phyloP scores from a whole-genome alignment of 2,113 vertebrate species.

The Oreocharis arfaki region DNA sequence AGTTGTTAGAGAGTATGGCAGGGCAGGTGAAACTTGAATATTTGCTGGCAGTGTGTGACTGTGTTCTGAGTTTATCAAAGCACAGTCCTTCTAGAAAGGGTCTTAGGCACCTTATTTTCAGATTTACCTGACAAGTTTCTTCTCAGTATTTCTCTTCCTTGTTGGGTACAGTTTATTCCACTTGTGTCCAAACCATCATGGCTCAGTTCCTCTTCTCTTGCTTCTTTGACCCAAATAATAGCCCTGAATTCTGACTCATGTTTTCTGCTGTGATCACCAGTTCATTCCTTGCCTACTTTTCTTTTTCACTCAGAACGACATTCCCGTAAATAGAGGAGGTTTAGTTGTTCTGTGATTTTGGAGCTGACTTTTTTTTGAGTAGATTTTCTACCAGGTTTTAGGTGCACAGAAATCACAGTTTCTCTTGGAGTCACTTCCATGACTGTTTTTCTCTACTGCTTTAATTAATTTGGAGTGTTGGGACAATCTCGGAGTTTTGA shows the following conservation, averaged over 20 bases:
- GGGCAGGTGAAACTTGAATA: neutral
- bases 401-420: neutral
- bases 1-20: neutral
- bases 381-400: neutral
- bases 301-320: neutral
- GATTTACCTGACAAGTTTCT: neutral
- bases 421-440: neutral
- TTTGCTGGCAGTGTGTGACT: neutral
- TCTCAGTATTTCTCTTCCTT: neutral
- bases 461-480: neutral
- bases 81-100: neutral
- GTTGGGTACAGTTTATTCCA: neutral
- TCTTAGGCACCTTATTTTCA: neutral
- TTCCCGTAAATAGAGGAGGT: neutral
- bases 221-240: neutral
- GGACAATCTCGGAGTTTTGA: neutral
- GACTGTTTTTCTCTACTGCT: neutral
- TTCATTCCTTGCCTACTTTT: neutral
- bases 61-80: neutral
- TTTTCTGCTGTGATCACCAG: neutral
- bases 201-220: neutral
- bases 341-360: neutral
- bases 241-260: neutral
- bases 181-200: neutral
- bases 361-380: neutral